phyloP scores from a whole-genome alignment of 2,113 vertebrate species.

The Phaethornis superciliosus region DNA sequence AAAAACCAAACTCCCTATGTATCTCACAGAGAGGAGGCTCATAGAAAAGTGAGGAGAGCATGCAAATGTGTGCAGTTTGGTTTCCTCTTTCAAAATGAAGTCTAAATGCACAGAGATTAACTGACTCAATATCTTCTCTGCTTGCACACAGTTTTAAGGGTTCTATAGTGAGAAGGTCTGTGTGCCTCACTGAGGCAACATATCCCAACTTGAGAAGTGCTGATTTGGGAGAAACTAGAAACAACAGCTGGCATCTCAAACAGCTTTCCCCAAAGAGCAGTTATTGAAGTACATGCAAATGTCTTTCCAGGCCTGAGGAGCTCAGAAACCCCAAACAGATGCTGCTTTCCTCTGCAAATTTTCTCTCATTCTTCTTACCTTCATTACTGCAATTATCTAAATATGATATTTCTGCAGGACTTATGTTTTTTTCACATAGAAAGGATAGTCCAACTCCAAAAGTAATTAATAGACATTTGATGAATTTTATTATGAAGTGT shows the following conservation, averaged over 20 bases:
- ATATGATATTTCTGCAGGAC: not conserved
- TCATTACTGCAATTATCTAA: not conserved
- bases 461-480: not conserved
- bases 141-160: not conserved
- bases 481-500: not conserved
- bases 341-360: not conserved
- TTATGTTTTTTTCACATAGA: not conserved
- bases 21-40: not conserved
- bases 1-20: not conserved
- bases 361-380: not conserved
- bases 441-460: not conserved
- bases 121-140: not conserved
- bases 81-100: not conserved
- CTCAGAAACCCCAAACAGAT: slow-evolving; percentile 10
- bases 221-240: not conserved
- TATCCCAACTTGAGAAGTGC: not conserved
- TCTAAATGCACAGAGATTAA: not conserved
- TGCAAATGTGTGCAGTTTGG: not conserved
- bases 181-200: not conserved
- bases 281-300: not conserved
- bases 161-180: not conserved
- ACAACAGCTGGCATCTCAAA: slow-evolving; percentile 21
- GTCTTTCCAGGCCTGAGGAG: not conserved
- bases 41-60: not conserved
- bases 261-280: not conserved